Conservation (phyloP, 23 tunicate species). For the Clavelina lepadiformis region DNA sequence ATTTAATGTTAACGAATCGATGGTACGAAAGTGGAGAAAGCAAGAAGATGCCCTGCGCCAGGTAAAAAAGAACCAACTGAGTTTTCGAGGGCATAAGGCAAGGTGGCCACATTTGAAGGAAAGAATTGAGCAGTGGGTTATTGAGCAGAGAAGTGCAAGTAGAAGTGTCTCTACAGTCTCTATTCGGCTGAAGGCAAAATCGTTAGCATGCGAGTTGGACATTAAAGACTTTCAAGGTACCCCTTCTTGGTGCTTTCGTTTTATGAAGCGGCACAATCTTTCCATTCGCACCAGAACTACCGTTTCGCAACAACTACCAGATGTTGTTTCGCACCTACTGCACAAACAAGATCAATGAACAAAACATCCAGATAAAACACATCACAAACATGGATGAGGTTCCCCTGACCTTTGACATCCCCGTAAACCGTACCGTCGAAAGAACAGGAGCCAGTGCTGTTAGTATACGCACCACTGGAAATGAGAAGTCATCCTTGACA, state of each 20-base stretch:
- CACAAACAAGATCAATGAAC: background rate
- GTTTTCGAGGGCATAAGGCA: conserved; percentile 7
- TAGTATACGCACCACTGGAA: conserved; percentile 1
- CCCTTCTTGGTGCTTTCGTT: conserved; percentile 6
- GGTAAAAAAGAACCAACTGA: background rate
- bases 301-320: conserved; percentile 1
- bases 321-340: background rate
- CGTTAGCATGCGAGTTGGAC: background rate
- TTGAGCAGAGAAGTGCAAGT: background rate
- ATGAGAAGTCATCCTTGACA: conserved; percentile 7
- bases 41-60: background rate
- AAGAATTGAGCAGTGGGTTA: background rate
- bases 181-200: conserved; percentile 2
- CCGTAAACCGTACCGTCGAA: background rate
- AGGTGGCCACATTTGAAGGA: conserved; percentile 13
- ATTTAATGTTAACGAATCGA: background rate
- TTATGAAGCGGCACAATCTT: conserved; percentile 1
- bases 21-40: conserved; percentile 1
- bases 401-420: conserved; percentile 20
- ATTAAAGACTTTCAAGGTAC: background rate
- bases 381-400: conserved; percentile 6
- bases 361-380: background rate
- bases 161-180: conserved; percentile 1
- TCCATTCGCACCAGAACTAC: conserved; percentile 1
- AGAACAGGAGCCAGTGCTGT: background rate